Base-by-base conservation (phyloP, 1,140 invertebrate genomes). In the Notospermus geniculatus region DNA sequence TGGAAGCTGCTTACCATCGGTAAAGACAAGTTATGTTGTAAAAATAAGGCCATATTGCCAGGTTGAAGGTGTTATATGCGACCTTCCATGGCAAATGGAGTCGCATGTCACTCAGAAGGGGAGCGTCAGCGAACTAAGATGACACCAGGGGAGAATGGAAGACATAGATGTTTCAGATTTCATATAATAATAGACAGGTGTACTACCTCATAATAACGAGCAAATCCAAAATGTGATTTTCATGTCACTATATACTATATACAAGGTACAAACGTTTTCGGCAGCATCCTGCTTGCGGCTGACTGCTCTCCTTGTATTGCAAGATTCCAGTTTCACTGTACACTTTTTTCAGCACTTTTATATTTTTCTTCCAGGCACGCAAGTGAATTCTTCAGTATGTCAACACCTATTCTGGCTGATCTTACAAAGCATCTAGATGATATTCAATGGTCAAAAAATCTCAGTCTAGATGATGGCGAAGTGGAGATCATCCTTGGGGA, bases 1-100 rank as follows among this genome's bases (percentile, higher is more conserved):
- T 75, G 19, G 73, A 75, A 36, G 71, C 73, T n/a, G 68, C 67
- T 30, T 71, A 71, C 41, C 73, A 75, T 62, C 73, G 58, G 71
- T 73, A 62, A 36, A 23, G 5, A 28, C n/a, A 52, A 32, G 57
- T 46, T 15, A 62, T 45, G 27, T 43, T 9, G 7, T 54, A 7
- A 36, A 11, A 23, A 19, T 4, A 9, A 46, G 43, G 23, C n/a
- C 43, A 46, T 9, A 2, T n/a, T 1, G n/a, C 4, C 43, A 2
- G 9, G 9, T n/a, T 23, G n/a, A 19, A 23, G n/a, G n/a, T 46
- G n/a, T 9, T 2, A 46, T 4, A 19, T 19, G 43, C 23, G 1
- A 19, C n/a, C n/a, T n/a, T n/a, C n/a, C n/a, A n/a, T n/a, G n/a
- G n/a, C n/a, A n/a, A n/a, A n/a, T n/a, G n/a, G n/a, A n/a, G n/a